These are phyloP conservation scores for Sympetrum striolatum DNA, from an alignment of 2,888 invertebrate species.

Conservation along the genomic window DNA sequence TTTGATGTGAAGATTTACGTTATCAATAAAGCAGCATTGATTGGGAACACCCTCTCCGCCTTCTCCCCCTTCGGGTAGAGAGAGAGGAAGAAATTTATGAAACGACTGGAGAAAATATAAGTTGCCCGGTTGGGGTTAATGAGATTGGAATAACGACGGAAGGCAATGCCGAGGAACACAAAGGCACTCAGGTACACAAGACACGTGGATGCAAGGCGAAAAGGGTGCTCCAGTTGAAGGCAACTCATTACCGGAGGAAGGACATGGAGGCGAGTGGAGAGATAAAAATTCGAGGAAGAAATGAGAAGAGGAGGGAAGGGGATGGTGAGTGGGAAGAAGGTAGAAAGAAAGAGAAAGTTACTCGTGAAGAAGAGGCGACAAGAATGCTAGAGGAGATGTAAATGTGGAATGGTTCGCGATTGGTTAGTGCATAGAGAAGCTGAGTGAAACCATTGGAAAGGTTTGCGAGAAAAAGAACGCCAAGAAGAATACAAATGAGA, in stretches of 20 bases:
- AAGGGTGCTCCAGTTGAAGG: background rate
- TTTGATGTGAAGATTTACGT: background rate
- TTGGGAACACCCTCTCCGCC: background rate
- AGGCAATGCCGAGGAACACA: background rate
- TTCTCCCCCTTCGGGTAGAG: background rate
- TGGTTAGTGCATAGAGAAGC: background rate
- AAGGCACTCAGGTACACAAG: background rate
- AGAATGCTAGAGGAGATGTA: background rate
- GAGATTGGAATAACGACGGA: constrained; percentile 28
- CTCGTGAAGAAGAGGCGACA: background rate
- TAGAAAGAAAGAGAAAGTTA: background rate
- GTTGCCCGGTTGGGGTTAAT: constrained; percentile 18
- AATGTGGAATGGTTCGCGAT: background rate
- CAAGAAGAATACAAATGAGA: background rate
- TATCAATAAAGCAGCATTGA: background rate
- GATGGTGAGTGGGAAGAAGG: background rate
- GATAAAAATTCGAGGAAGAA: background rate
- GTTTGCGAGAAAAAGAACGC: background rate
- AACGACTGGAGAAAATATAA: constrained; percentile 18
- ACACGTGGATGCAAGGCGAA: background rate
- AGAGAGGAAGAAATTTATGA: constrained; percentile 1
- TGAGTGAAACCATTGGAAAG: background rate
- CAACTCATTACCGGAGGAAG: constrained; percentile 11
- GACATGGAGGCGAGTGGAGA: too few relatives aligned
- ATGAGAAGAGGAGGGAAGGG: background rate